A percentile compares a stretch with the other conserved stretches of the same genome.
These are phyloP conservation scores for Heterodera schachtii DNA, from an alignment of 1,140 invertebrate species.

Conservation along the genomic window DNA sequence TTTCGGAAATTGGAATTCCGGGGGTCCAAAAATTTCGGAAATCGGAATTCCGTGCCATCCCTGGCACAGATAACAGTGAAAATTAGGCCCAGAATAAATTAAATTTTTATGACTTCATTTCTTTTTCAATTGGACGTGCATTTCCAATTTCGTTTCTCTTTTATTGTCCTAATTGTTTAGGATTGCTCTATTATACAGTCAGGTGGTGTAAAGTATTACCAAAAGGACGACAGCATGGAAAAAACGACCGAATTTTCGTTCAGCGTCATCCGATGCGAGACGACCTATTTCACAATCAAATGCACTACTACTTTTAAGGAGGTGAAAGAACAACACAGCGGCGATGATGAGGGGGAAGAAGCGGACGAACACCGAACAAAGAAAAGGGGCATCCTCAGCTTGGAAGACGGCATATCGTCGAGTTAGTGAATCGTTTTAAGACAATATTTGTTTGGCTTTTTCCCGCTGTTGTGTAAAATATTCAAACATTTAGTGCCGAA, in stretches of 20 bases:
- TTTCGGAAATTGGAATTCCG: too few species aligned
- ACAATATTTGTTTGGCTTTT: neutral
- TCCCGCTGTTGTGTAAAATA: neutral
- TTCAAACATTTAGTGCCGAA: constrained; percentile 21
- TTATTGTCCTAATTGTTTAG: too few species aligned
- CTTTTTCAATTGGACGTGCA: too few species aligned
- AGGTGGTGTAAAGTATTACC: too few species aligned
- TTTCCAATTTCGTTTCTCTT: too few species aligned
- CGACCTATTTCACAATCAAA: constrained; percentile 6
- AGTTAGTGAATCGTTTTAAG: neutral
- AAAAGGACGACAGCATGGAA: neutral
- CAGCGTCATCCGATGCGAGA: neutral
- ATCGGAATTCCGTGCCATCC: too few species aligned
- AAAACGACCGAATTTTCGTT: constrained; percentile 21
- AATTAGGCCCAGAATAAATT: too few species aligned
- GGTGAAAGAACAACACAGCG: neutral
- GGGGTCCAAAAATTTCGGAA: too few species aligned
- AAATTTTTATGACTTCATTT: too few species aligned
- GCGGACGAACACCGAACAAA: constrained; percentile 9
- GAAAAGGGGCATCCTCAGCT: constrained; percentile 22
- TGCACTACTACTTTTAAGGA: neutral
- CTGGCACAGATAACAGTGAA: too few species aligned
- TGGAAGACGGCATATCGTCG: constrained; percentile 25
- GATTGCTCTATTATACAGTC: too few species aligned
- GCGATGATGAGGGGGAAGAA: neutral